Evolutionary conservation across 2,888 invertebrate genomes (phyloP), one percentile per base, ranked within the genome.

Genomic region (Cerastis leucographa): DNA sequence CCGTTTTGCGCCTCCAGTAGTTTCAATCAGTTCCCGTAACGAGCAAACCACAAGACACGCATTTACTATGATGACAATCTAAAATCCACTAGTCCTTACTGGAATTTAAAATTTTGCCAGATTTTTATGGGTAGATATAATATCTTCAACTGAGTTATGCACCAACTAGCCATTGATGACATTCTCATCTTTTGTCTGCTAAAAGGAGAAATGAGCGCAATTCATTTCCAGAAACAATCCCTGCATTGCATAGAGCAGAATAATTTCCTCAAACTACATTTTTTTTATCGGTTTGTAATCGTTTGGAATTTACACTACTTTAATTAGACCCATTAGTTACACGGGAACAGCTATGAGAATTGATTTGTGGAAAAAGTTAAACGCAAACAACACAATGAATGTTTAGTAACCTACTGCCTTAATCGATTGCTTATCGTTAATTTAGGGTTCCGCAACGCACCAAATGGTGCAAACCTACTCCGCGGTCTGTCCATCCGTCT

Each of bases 381-480:
- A 76, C 74, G 74, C 42, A 49, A 73, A 74, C 76, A 51, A 74
- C 46, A 87, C 79, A 87, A 81, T 80, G 75, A 74, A 35, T 81
- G 77, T 83, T 87, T 83, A 80, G 81, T 87, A 85, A 85, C 86
- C 87, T 54, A 85, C 69, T 84, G 74, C 65, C 70, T 81, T 74
- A 71, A 85, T 83, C 74, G 74, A 74, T 72, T 81, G 54, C 59
- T 87, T 78, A 80, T 80, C 76, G 75, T 74, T 75, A 35, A 1
- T 44, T 14, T 42, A 64, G 64, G n/a, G 64, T 64, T 17, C 64
- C 42, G 64, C 17, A 42, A 1, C 35, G 35, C 1, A 35, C 0
- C 6, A 42, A 42, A 14, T n/a, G 14, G 3, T 64, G 54, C 12
- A 54, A 56, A 12, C 12, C 25, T 51, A 22, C 22, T 51, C 49